These are phyloP conservation scores for Saiga tatarica DNA, from an alignment of 2,113 vertebrate species.

Conservation along the genomic window DNA sequence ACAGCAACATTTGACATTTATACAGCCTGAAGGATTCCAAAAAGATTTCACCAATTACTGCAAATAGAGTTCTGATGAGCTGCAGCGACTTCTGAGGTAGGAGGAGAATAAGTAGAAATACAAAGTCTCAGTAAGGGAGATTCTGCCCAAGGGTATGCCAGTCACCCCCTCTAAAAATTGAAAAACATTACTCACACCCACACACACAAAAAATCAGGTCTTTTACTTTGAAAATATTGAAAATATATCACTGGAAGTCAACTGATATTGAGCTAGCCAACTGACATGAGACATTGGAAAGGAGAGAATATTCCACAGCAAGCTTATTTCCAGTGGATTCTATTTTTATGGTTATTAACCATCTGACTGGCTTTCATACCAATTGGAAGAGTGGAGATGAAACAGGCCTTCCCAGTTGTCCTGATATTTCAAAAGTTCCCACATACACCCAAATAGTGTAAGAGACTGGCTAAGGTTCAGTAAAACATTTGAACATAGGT, in stretches of 20 bases:
- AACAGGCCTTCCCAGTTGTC: neutral
- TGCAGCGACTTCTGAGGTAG: neutral
- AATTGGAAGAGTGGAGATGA: neutral
- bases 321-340: neutral
- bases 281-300: neutral
- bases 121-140: neutral
- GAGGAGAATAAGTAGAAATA: neutral
- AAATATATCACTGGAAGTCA: neutral
- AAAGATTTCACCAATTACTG: slow-evolving; percentile 34
- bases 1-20: slow-evolving; percentile 54
- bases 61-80: slow-evolving; percentile 36
- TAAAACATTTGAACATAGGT: neutral
- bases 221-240: neutral
- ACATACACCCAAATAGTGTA: neutral
- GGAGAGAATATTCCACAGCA: neutral
- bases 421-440: neutral
- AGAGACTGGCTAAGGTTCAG: neutral
- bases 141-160: neutral
- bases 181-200: neutral
- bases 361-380: neutral
- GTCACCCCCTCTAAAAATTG: neutral
- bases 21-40: slow-evolving; percentile 40
- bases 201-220: neutral
- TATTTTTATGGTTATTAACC: neutral
- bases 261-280: neutral